phyloP scores from a whole-genome alignment of 2,113 vertebrate genomes.

The Tachycineta bicolor region DNA sequence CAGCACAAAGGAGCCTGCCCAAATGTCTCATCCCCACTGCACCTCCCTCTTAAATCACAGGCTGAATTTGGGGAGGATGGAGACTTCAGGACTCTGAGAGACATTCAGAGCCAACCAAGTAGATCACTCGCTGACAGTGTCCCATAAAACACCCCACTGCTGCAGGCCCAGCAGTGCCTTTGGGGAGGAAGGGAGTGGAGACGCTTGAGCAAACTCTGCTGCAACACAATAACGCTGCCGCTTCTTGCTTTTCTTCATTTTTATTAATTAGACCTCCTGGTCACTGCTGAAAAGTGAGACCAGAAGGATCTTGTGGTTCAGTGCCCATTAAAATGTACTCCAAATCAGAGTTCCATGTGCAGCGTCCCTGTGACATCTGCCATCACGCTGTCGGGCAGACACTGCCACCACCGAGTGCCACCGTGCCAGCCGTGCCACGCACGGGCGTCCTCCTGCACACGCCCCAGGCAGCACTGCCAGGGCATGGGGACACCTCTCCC shows the following conservation, averaged over 20 bases:
- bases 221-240: not conserved
- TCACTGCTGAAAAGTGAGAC: not conserved
- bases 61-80: not conserved
- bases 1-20: not conserved
- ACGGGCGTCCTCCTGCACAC: fast-evolving
- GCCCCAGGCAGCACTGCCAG: not conserved
- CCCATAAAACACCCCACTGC: not conserved
- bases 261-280: not conserved
- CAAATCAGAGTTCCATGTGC: not conserved
- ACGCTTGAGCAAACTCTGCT: not conserved
- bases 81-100: not conserved
- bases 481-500: not conserved
- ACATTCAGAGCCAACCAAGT: not conserved
- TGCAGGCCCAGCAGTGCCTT: not conserved
- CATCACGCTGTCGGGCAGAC: fast-evolving
- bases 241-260: not conserved
- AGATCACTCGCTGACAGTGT: conserved; percentile 15
- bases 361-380: not conserved
- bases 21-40: not conserved
- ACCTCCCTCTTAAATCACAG: not conserved
- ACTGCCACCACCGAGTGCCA: not conserved
- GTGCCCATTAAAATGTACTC: not conserved
- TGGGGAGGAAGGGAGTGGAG: not conserved
- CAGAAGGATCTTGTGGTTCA: not conserved
- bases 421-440: fast-evolving